Evolutionary conservation across 2,888 invertebrate genomes (phyloP).

Genomic region (Ptychoptera contaminata): DNA sequence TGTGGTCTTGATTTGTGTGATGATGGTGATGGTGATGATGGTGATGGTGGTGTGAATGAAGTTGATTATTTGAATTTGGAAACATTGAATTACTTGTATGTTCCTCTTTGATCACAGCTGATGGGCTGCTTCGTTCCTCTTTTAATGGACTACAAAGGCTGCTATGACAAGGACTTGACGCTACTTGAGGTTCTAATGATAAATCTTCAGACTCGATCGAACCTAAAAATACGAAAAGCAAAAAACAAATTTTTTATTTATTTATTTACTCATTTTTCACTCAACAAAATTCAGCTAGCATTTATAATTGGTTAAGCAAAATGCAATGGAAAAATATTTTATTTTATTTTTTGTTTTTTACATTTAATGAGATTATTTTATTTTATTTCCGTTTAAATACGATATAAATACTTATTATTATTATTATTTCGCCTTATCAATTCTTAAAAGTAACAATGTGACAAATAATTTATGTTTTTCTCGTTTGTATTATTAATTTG

Average conservation of each 20-base stretch:
- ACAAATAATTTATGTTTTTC: no score
- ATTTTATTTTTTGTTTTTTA: background rate
- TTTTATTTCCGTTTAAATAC: conserved; percentile 4
- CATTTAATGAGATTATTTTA: background rate
- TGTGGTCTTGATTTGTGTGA: conserved; percentile 16
- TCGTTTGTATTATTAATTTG: no score
- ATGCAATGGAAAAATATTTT: background rate
- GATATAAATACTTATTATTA: no score
- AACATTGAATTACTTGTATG: conserved; percentile 41
- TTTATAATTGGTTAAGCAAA: no score
- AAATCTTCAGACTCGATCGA: conserved; percentile 66
- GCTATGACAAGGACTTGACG: conserved; percentile 31
- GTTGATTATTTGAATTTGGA: conserved; percentile 15
- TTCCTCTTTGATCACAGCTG: conserved; percentile 52
- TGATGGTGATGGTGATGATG: conserved; percentile 19
- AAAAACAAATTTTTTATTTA: no score
- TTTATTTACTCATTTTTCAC: background rate
- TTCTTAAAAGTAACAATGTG: no score
- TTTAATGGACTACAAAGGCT: conserved; percentile 42
- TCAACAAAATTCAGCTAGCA: no score
- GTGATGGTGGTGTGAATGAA: conserved; percentile 15
- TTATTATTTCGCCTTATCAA: no score
- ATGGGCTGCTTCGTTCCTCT: conserved; percentile 49
- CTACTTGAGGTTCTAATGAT: conserved; percentile 43
- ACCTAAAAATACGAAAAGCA: conserved; percentile 49